Evolutionary conservation across 2,113 vertebrate genomes (phyloP).

Genomic region (Carassius gibelio): DNA sequence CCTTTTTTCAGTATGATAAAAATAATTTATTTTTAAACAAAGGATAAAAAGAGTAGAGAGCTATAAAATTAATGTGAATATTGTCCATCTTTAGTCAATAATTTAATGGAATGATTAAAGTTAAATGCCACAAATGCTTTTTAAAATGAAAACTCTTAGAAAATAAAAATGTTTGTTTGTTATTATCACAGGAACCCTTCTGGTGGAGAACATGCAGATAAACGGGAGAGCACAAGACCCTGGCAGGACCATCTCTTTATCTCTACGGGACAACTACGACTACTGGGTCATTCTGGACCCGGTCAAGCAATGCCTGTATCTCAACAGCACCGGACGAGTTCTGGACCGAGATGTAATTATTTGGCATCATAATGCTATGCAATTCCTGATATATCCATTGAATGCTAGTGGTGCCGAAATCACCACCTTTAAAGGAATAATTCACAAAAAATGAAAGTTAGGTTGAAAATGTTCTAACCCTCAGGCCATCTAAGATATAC

Average conservation of each 20-base stretch:
- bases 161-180: slow-evolving; percentile 1
- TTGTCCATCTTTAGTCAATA: background rate
- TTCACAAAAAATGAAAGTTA: too few species aligned
- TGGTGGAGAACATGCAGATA: slow-evolving; percentile 98
- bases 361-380: too few species aligned
- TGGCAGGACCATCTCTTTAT: slow-evolving; percentile 89
- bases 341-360: slow-evolving; percentile 94
- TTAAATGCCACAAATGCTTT: background rate
- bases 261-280: slow-evolving; percentile 88
- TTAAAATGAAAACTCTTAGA: background rate
- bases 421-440: background rate
- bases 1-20: too few species aligned
- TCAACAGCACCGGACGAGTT: slow-evolving; percentile 92
- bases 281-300: slow-evolving; percentile 95
- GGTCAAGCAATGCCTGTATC: slow-evolving; percentile 86
- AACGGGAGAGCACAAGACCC: slow-evolving; percentile 89
- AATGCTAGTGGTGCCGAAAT: background rate
- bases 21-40: too few species aligned
- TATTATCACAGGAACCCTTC: slow-evolving; percentile 85
- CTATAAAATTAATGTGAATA: background rate
- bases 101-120: too few species aligned
- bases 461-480: too few species aligned
- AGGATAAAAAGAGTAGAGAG: background rate
- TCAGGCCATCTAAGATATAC: too few species aligned
- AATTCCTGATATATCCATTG: background rate